Evolutionary conservation across 2,888 invertebrate genomes (phyloP), one percentile per base, ranked within the genome.

Genomic region (Polyommatus icarus): DNA sequence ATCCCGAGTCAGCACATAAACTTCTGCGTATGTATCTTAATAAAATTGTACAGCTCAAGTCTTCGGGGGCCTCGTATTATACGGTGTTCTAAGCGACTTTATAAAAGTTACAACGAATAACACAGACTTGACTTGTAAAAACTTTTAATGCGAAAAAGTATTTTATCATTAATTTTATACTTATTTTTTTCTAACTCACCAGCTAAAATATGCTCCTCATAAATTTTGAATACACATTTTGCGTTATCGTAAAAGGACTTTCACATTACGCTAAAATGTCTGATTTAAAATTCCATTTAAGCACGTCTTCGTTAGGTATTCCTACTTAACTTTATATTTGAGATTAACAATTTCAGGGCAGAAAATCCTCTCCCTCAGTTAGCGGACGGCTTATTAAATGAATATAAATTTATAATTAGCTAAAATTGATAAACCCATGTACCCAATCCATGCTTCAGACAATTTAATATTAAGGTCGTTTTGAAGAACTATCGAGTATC

Each of bases 21-120:
- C 67, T 67, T 67, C 32, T 67, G 67, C 67, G 67, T 67, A 67
- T 67, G 67, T 67, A 67, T 67, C 67, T 32, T 67, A 67, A 67
- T 72, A 72, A 72, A 72, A 72, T 40, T 72, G 36, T 72, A 72
- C 40, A 72, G 72, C 40, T 20, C n/a, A 40, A 72, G 8, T 72
- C 20, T 72, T 72, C 72, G n/a, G 72, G 40, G 72, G 12, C 7
- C 24, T 67, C 15, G 67, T 67, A 29, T 36, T 72, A 72, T 72
- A 72, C 36, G 20, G 20, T 72, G 40, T 72, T 72, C 72, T 20
- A 72, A 40, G 40, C 72, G 40, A 72, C 67, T 67, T 67, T 67
- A 67, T 67, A 67, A 67, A 67, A 67, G 67, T 67, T 67, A 67
- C 67, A 67, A 32, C 67, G 67, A 67, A 67, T 32, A 67, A 15